Percentiles rank a stretch among this genome's conserved stretches.
phyloP scores from a whole-genome alignment of 2,888 invertebrate genomes.

The Amaurobius ferox region DNA sequence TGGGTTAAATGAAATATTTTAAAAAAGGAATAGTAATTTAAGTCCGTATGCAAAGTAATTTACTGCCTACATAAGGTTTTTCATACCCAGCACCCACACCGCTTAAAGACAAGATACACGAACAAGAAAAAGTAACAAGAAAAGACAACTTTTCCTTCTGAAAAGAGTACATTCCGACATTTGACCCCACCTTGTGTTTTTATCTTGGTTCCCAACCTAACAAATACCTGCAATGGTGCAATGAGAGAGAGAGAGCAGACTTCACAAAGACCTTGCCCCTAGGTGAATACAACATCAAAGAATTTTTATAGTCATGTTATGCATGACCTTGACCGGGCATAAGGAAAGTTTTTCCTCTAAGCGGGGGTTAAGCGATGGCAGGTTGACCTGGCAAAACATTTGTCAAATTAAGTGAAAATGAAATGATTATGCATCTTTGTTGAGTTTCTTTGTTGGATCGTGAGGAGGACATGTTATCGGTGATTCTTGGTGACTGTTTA shows the following conservation, averaged over 20 bases:
- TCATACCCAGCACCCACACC: neutral
- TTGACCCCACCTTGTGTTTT: neutral
- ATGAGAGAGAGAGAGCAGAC: neutral
- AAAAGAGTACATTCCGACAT: neutral
- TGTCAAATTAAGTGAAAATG: neutral
- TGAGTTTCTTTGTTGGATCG: too few species aligned
- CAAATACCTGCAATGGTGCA: neutral
- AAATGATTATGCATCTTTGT: too few species aligned
- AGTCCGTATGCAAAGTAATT: too few species aligned
- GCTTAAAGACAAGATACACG: neutral
- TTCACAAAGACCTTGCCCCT: neutral
- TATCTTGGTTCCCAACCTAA: neutral
- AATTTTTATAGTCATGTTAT: constrained; percentile 6
- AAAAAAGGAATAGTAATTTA: too few species aligned
- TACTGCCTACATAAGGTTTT: neutral
- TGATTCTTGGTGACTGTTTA: too few species aligned
- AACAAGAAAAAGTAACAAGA: neutral
- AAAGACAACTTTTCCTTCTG: constrained; percentile 1
- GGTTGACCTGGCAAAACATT: neutral
- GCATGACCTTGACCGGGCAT: neutral
- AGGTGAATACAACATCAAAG: neutral
- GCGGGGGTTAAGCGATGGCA: neutral
- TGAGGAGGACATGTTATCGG: too few species aligned
- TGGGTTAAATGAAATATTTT: too few species aligned
- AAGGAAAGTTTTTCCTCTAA: neutral